These are phyloP conservation scores for Polypedilum vanderplanki DNA, from an alignment of 1,140 invertebrate species.

Conservation along the genomic window DNA sequence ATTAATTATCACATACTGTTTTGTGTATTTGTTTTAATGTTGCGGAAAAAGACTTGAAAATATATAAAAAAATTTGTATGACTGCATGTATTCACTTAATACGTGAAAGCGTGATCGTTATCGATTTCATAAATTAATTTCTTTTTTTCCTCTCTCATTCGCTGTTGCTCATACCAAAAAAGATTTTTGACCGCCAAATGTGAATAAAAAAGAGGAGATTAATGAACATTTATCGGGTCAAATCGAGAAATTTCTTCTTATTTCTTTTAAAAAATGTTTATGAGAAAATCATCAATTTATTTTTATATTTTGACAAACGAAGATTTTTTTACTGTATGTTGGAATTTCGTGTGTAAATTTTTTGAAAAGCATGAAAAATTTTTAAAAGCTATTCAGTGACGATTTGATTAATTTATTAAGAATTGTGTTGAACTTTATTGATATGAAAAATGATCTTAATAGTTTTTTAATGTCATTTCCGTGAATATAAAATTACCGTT, in stretches of 20 bases:
- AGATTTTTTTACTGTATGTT: too few relatives aligned
- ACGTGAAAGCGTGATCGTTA: slow-evolving; percentile 16
- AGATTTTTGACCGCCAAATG: neutral
- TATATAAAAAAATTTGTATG: neutral
- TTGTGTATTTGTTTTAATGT: slow-evolving; percentile 3
- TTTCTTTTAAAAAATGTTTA: too few relatives aligned
- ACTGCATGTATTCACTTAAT: slow-evolving; percentile 9
- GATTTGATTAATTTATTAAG: too few relatives aligned
- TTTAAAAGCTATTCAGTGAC: too few relatives aligned
- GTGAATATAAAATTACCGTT: too few relatives aligned
- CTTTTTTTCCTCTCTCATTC: neutral
- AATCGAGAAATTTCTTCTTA: neutral
- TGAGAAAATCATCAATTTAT: too few relatives aligned
- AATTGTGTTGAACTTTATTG: too few relatives aligned
- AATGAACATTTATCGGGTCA: slow-evolving; percentile 12
- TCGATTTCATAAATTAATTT: slow-evolving; percentile 20
- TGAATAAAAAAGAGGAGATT: neutral
- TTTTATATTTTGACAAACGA: too few relatives aligned
- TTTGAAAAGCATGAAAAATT: too few relatives aligned
- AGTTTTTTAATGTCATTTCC: too few relatives aligned
- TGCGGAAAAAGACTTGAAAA: neutral
- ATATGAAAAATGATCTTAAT: too few relatives aligned
- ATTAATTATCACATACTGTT: slow-evolving; percentile 3
- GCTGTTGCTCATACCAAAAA: neutral
- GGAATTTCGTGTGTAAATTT: too few relatives aligned